These are phyloP conservation scores for Lycodopsis pacificus DNA, from an alignment of 2,797 vertebrate genomes.

Conservation along the genomic window DNA sequence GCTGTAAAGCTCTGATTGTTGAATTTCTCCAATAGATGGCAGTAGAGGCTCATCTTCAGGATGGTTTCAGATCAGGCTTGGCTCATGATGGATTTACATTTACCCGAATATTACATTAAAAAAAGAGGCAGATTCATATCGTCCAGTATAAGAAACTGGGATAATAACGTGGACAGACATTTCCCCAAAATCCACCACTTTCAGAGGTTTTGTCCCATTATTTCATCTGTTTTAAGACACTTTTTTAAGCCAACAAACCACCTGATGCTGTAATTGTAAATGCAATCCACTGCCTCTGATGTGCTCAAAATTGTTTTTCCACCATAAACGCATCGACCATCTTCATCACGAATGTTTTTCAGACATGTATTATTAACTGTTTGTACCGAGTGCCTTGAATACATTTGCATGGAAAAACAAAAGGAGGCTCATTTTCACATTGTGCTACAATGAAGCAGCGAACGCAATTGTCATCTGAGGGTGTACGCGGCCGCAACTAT, in stretches of 20 bases:
- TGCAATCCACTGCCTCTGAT: conserved; percentile 1
- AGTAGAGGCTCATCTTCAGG: conserved; percentile 54
- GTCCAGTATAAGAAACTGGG: conserved; percentile 18
- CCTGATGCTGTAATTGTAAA: not conserved
- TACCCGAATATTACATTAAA: conserved; percentile 5
- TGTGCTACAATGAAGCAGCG: conserved; percentile 17
- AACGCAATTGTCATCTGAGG: conserved; percentile 10
- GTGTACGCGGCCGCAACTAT: not conserved
- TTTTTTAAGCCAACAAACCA: conserved; percentile 9
- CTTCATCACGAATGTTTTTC: not conserved
- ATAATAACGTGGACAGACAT: conserved; percentile 18
- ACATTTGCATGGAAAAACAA: conserved; percentile 22
- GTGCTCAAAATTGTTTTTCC: not conserved
- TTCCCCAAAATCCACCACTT: conserved; percentile 11
- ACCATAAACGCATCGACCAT: not conserved
- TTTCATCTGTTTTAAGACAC: conserved; percentile 20
- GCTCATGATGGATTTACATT: not conserved
- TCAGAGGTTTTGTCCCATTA: conserved; percentile 23
- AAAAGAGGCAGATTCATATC: conserved; percentile 1
- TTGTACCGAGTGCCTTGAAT: not conserved
- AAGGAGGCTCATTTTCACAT: conserved; percentile 19
- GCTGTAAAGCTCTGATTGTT: not conserved
- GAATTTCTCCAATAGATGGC: conserved; percentile 69
- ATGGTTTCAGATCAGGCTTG: not conserved
- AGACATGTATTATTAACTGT: not conserved